Evolutionary conservation across 2,113 vertebrate species (phyloP).

Genomic region (Stercorarius parasiticus): DNA sequence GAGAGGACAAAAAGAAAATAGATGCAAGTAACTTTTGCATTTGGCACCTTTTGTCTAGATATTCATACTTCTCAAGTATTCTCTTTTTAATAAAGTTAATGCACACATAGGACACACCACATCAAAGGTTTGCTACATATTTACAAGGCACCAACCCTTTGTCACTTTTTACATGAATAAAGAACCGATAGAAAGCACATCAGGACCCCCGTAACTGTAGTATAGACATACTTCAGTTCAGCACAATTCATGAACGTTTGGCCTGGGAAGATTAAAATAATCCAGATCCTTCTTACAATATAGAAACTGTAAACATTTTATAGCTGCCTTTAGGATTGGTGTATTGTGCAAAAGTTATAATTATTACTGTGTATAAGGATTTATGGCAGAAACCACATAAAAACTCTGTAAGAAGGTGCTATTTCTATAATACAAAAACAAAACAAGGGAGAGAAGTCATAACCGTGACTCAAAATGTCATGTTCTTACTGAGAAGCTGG

Average conservation of each 20-base stretch:
- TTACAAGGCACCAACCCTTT: constrained; percentile 86
- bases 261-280: constrained; percentile 81
- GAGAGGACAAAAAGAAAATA: constrained; percentile 75
- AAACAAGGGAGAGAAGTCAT: constrained; percentile 67
- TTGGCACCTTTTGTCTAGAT: constrained; percentile 82
- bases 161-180: constrained; percentile 74
- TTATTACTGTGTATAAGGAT: constrained; percentile 81
- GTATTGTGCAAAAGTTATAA: constrained; percentile 94
- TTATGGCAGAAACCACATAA: constrained; percentile 81
- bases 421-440: constrained; percentile 78
- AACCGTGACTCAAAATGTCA: constrained; percentile 66
- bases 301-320: constrained; percentile 88
- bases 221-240: constrained; percentile 78
- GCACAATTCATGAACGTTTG: constrained; percentile 75
- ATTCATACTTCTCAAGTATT: constrained; percentile 80
- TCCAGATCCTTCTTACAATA: constrained; percentile 79
- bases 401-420: constrained; percentile 83
- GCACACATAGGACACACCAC: constrained; percentile 80
- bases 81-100: constrained; percentile 81
- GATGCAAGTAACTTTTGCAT: constrained; percentile 79
- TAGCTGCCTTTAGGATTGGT: constrained; percentile 94
- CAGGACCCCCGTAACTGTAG: constrained; percentile 71
- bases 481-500: constrained; percentile 73
- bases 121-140: constrained; percentile 81
- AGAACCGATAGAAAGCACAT: constrained; percentile 74